These are phyloP conservation scores for Parasteatoda tepidariorum DNA, from an alignment of 1,140 invertebrate genomes.

Conservation along the genomic window DNA sequence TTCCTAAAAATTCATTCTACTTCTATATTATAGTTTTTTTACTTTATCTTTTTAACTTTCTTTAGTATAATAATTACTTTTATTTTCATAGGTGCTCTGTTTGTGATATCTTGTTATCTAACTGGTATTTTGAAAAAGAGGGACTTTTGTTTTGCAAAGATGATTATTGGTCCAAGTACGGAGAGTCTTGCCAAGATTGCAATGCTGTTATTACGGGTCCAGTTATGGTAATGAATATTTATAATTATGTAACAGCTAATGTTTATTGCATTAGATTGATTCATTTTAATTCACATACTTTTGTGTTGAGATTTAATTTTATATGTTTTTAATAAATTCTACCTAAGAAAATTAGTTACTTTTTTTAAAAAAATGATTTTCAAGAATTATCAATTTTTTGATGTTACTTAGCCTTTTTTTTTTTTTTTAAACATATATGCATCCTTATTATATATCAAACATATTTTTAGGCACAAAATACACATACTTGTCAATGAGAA, in stretches of 20 bases:
- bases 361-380: too few relatives aligned
- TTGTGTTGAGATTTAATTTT: neutral
- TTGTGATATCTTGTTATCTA: conserved; percentile 84
- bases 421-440: too few relatives aligned
- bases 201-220: conserved; percentile 88
- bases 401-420: too few relatives aligned
- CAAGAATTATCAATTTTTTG: neutral
- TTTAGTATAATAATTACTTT: too few relatives aligned
- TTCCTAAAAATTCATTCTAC: too few relatives aligned
- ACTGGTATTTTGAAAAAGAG: conserved; percentile 94
- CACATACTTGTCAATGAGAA: too few relatives aligned
- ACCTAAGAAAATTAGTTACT: neutral
- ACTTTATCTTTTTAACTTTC: too few relatives aligned
- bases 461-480: too few relatives aligned
- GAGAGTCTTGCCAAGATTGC: conserved; percentile 89
- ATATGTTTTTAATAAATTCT: neutral
- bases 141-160: conserved; percentile 88
- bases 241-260: neutral
- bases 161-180: conserved; percentile 90
- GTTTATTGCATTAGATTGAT: neutral
- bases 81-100: conserved; percentile 80
- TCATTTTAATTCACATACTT: neutral
- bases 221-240: conserved; percentile 78
- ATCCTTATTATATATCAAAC: too few relatives aligned
- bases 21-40: too few relatives aligned